Evolutionary conservation across 1,140 invertebrate species (phyloP).

Genomic region (Ectropis grisescens): DNA sequence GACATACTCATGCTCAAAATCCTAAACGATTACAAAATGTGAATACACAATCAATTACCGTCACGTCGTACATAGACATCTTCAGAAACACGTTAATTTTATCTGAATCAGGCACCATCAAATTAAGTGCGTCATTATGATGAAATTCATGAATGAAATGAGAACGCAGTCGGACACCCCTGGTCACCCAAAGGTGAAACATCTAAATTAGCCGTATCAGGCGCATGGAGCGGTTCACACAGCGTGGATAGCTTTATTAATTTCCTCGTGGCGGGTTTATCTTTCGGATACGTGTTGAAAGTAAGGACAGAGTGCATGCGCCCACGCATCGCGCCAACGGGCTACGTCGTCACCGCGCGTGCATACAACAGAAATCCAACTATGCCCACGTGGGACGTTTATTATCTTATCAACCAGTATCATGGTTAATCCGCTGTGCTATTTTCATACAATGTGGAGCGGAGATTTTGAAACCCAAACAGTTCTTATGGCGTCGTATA

Average conservation of each 20-base stretch:
- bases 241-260: constrained; percentile 32
- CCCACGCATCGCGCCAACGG: constrained; percentile 26
- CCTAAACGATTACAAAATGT: no score
- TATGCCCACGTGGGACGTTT: constrained; percentile 41
- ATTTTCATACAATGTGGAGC: constrained; percentile 36
- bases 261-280: constrained; percentile 22
- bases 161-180: no score
- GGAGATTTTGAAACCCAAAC: constrained; percentile 25
- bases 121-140: no score
- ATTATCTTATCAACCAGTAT: constrained; percentile 56
- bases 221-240: constrained; percentile 10
- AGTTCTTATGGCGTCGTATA: constrained; percentile 2
- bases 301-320: constrained; percentile 44
- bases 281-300: constrained; percentile 37
- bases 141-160: no score
- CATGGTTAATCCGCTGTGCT: constrained; percentile 32
- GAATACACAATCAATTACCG: no score
- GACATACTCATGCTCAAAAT: no score
- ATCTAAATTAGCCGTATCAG: no score
- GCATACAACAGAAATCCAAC: no score
- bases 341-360: constrained; percentile 5
- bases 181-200: no score
- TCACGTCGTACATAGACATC: no score
- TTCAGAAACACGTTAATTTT: no score
- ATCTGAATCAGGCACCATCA: no score